Base-by-base conservation (phyloP, 2,113 vertebrate species). In the Gymnorhina tibicen region DNA sequence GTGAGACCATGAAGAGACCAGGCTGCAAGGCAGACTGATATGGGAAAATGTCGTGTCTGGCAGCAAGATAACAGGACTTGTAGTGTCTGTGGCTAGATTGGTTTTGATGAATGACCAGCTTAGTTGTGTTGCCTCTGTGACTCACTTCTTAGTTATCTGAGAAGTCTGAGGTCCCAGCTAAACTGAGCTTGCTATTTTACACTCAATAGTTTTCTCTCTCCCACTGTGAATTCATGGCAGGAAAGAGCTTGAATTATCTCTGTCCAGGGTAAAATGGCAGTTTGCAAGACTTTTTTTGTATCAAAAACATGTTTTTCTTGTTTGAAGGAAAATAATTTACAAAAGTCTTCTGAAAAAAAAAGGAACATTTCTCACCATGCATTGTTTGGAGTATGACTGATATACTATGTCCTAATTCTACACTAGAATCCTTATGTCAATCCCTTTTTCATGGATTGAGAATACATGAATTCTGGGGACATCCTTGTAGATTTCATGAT, bases 21-120 rank as follows among this genome's bases (percentile, higher is more conserved):
- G 90, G 86, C 87, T 82, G 81, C 83, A 81, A 92, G 89, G 75
- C 90, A 94, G 95, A 85, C 85, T 93, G 85, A 94, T 97, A 95
- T 24, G 93, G 93, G 96, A 79, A 95, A 97, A 95, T 93, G 95
- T 89, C 90, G 81, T 94, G 95, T 98, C 96, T 97, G 95, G 90
- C 87, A 90, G 55, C 2, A 12, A 96, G 96, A 97, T 96, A 97
- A 97, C 80, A 68, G 66, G 69, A 59, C 92, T 96, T 88, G 41
- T 44, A 77, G 93, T 96, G 84, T 89, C 93, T 95, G 95, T 91
- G 76, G 90, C 86, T 89, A 91, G 93, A 94, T 92, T 96, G 90
- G 95, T 94, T 97, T 96, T 98, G 95, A 97, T 96, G 94, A 98
- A 97, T 89, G 96, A 94, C 84, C 89, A 95, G 95, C 93, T 96